Evolutionary conservation across 2,797 vertebrate species (phyloP), one percentile per base, ranked within the genome.

Genomic region (Pitangus sulphuratus): DNA sequence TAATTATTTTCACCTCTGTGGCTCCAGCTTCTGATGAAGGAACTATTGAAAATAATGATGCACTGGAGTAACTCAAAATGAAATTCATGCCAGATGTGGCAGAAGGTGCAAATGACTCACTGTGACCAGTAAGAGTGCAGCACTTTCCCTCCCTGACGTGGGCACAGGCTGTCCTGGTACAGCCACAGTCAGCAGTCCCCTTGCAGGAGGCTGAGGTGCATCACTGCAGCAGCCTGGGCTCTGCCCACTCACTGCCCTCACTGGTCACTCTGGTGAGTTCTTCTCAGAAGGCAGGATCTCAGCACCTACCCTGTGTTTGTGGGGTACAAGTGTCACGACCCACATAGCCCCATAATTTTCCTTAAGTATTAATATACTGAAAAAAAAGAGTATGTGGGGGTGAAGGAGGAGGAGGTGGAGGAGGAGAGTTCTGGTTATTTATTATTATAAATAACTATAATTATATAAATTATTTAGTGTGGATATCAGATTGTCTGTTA

Each of bases 71-170:
- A 93, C 64, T 85, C 91, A 54, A 82, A 79, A 84, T 58, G 60
- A 89, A 85, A 89, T 77, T 91, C 57, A 40, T 40, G 65, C 87
- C 93, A 96, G 65, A 88, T 75, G 69, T 65, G 78, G 82, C 71
- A 95, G 76, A 90, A 78, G 91, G 82, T 89, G 47, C 69, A 89
- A 71, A 70, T 97, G 91, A 94, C 57, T 96, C 95, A 96, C 71
- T 11, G 1, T 9, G 60, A 51, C 37, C 68, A 79, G 31, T 42
- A 42, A 40, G 30, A 33, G 66, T 51, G 33, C 85, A 58, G 75
- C 79, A 78, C 88, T 84, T 89, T 91, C 70, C 69, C 87, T 84
- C 4, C 0, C 50, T 4, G 8, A 39, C 0, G 6, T 45, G 64
- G 76, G 82, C n/a, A 50, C 0, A 1, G 33, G 57, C 77, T 78